Conservation (phyloP, 2,888 invertebrate species). For the Atrina japonica region DNA sequence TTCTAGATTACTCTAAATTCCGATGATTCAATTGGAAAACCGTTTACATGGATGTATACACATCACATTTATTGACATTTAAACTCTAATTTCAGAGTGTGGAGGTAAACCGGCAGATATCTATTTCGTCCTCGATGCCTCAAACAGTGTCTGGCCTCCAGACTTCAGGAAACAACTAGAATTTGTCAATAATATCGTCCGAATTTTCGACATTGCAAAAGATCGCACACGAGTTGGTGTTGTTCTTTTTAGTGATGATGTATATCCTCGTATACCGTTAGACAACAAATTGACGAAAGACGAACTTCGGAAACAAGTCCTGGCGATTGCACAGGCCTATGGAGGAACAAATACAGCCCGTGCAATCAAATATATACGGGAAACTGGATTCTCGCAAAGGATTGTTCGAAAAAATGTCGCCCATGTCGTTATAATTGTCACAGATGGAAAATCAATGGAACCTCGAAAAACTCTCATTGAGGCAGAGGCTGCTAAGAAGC, state of each 20-base stretch:
- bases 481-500: not conserved
- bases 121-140: slow-evolving; percentile 68
- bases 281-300: slow-evolving; percentile 44
- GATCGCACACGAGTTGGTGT: slow-evolving; percentile 68
- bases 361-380: slow-evolving; percentile 51
- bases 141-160: slow-evolving; percentile 70
- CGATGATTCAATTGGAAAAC: too few species aligned
- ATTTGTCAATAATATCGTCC: slow-evolving; percentile 69
- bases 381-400: slow-evolving; percentile 5
- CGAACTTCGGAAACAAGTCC: slow-evolving; percentile 48
- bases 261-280: slow-evolving; percentile 55
- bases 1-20: too few species aligned
- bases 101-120: slow-evolving; percentile 66
- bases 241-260: slow-evolving; percentile 64
- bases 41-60: too few species aligned
- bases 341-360: slow-evolving; percentile 57
- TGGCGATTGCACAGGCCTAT: slow-evolving; percentile 45
- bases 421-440: slow-evolving; percentile 12
- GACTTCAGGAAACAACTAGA: slow-evolving; percentile 68
- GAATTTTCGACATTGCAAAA: slow-evolving; percentile 63
- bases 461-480: not conserved
- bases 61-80: too few species aligned
- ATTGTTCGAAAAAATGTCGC: not conserved
- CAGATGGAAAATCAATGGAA: slow-evolving; percentile 14
- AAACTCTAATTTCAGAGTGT: slow-evolving; percentile 52